These are phyloP conservation scores for Phacellophora camtschatica DNA, from an alignment of 30 jellyfish, hydroid and myxozoan genomes.

Conservation along the genomic window DNA sequence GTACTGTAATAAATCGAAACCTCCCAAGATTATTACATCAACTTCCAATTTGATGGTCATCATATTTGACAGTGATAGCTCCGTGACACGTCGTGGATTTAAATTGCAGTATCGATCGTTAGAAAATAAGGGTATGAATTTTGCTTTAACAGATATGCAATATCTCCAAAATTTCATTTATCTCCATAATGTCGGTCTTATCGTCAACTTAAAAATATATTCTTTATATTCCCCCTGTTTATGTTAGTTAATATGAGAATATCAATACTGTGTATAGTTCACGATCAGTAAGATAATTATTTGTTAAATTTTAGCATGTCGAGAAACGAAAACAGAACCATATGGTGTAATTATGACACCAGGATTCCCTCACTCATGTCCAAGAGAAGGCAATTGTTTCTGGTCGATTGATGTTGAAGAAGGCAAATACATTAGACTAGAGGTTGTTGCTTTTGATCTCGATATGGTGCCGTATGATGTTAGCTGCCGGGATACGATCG, in stretches of 20 bases:
- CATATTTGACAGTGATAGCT: conserved; percentile 77
- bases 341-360: conserved; percentile 78
- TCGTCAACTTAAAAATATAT: too few species aligned
- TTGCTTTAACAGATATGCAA: too few species aligned
- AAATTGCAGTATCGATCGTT: conserved; percentile 66
- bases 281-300: not conserved
- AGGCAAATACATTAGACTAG: conserved; percentile 66
- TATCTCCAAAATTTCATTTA: too few species aligned
- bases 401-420: conserved; percentile 76
- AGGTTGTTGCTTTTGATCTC: conserved; percentile 71
- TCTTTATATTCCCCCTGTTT: too few species aligned
- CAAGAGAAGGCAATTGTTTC: conserved; percentile 73
- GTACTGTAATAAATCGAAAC: conserved; percentile 72
- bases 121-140: conserved; percentile 60
- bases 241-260: too few species aligned
- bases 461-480: too few species aligned
- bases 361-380: conserved; percentile 89
- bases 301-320: conserved; percentile 57
- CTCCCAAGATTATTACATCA: conserved; percentile 89
- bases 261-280: too few species aligned
- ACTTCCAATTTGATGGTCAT: conserved; percentile 75
- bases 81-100: conserved; percentile 78
- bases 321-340: conserved; percentile 11
- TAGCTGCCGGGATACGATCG: conserved; percentile 76
- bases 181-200: too few species aligned